Conservation (phyloP, 2,113 vertebrate genomes). For the Argyrosomus japonicus region DNA sequence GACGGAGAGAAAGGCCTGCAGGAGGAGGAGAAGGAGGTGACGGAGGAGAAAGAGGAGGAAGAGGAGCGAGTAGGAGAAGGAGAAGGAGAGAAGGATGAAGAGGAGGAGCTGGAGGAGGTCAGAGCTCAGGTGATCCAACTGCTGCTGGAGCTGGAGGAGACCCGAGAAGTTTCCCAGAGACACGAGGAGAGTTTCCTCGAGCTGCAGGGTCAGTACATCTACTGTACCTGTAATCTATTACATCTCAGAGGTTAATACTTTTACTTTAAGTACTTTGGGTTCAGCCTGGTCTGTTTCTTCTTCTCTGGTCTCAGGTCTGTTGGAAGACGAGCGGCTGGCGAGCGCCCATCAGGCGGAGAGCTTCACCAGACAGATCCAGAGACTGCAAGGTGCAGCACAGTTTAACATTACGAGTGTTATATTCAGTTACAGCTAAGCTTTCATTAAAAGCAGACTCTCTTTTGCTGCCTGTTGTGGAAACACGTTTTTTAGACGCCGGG, state of each 20-base stretch:
- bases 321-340: slow-evolving; percentile 90
- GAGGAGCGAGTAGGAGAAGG: not conserved
- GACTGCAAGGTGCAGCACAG: slow-evolving; percentile 80
- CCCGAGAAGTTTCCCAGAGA: slow-evolving; percentile 82
- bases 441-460: too few species aligned
- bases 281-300: not conserved
- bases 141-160: slow-evolving; percentile 88
- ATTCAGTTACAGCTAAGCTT: too few species aligned
- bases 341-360: slow-evolving; percentile 89
- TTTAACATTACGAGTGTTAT: too few species aligned
- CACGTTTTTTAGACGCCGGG: too few species aligned
- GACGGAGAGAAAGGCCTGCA: slow-evolving; percentile 57
- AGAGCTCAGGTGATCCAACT: slow-evolving; percentile 86
- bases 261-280: too few species aligned
- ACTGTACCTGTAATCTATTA: too few species aligned
- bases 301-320: slow-evolving; percentile 79
- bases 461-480: too few species aligned
- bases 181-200: slow-evolving; percentile 86
- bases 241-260: too few species aligned
- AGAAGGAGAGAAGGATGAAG: slow-evolving; percentile 38
- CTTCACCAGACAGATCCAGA: slow-evolving; percentile 88
- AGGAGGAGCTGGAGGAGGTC: slow-evolving; percentile 79
- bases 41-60: slow-evolving; percentile 51
- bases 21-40: slow-evolving; percentile 65
- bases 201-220: slow-evolving; percentile 59